Base-by-base conservation (phyloP, 1,140 invertebrate genomes). In the Apis florea region DNA sequence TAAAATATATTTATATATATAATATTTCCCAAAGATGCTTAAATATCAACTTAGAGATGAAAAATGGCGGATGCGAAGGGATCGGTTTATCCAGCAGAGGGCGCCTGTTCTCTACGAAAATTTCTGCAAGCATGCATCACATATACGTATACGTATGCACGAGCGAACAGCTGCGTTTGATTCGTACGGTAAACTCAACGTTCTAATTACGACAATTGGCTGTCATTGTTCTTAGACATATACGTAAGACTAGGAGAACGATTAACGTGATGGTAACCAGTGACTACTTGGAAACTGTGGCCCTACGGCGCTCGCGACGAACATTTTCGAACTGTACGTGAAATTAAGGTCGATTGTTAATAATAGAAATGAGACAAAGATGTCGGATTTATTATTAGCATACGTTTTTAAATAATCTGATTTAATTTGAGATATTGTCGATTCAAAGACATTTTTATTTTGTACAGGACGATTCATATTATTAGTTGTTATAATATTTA, bases 121-220 rank as follows among this genome's bases (percentile, higher is more conserved):
- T 59, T 71, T 79, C 21, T 11, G 17, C 19, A 6, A 54, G 58
- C 10, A 26, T 40, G 13, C 40, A 13, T n/a, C 53, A 71, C 26
- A 53, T 11, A 31, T 56, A 5, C 9, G 12, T 26, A 61, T 24
- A 53, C 8, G 21, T 56, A 54, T 67, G 53, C 74, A 53, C 31
- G 56, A 24, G 21, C 19, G 72, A 86, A 86, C 86, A 88, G 85
- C 86, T 86, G 86, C 85, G 64, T 77, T 72, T 78, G 79, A 88
- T 83, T 83, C 70, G 75, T 67, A 77, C 83, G 76, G 72, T 85
- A 87, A 83, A 83, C 74, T 75, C 75, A 71, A 54, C 66, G 70
- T 75, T 86, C 72, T 83, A 86, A 86, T 86, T 84, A 80, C 77
- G 83, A 59, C 86, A 88, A 88, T 88, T 88, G 84, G 66, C 53